Base-by-base conservation (phyloP, 2,113 vertebrate species). In the Trogon melanurus region DNA sequence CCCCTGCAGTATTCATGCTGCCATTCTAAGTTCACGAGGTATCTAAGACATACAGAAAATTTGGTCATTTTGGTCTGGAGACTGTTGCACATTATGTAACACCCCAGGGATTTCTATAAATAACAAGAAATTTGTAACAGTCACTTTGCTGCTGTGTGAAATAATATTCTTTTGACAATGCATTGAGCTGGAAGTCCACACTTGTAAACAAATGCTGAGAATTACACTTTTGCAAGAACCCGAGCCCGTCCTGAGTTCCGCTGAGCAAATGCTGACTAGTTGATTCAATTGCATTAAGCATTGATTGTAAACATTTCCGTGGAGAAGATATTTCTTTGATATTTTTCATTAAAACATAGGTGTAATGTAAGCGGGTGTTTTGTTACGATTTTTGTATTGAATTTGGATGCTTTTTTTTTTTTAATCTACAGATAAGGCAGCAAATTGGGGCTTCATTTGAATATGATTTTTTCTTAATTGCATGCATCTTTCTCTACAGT, bases 101-200 rank as follows among this genome's bases (percentile, higher is more conserved):
- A 82, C 83, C 21, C 48, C 13, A 61, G 92, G 27, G 85, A 90
- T 78, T 85, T 88, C 95, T 97, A 95, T 94, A 95, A 97, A 96
- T 97, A 96, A 87, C 3, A 3, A 83, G 51, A 92, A 83, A 85
- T 61, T 76, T 89, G 38, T 82, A 92, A 79, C 84, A 91, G 73
- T 90, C 60, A n/a, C 44, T 95, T 94, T 91, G 65, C 51, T 96
- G 82, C 76, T 85, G 17, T 79, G 69, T 92, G 79, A 62, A 97
- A 95, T 91, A 88, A 89, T 85, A 51, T 85, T 97, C 86, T 95
- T 97, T 88, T 96, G 89, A 97, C 92, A 95, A 60, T 73, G 92
- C 61, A 73, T 48, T 89, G 76, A 90, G 71, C 70, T 94, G 76
- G 54, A 97, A 95, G 85, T 66, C 60, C 54, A 76, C 88, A 76